phyloP scores from a whole-genome alignment of 1,140 invertebrate genomes.

The Diorhabda elongata region DNA sequence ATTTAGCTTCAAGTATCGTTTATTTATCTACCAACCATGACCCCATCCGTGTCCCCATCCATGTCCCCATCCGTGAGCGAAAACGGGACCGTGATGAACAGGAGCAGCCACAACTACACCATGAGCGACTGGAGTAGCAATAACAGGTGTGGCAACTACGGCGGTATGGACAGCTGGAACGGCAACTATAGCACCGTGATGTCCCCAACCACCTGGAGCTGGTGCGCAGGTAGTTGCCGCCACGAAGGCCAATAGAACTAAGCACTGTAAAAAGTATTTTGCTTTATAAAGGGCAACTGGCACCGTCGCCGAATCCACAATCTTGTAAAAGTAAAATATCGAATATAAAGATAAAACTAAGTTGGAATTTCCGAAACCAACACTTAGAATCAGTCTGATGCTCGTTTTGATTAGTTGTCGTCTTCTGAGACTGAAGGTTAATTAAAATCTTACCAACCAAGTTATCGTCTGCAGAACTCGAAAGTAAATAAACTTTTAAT shows the following conservation, averaged over 20 bases:
- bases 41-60: slow-evolving; percentile 4
- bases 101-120: slow-evolving; percentile 27
- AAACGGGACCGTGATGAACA: neutral
- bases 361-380: too few relatives aligned
- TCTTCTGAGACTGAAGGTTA: too few relatives aligned
- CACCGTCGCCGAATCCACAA: too few relatives aligned
- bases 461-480: too few relatives aligned
- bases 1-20: neutral
- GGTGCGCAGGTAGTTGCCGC: slow-evolving; percentile 29
- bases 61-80: slow-evolving; percentile 14
- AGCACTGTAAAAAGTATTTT: slow-evolving; percentile 16
- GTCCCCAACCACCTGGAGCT: slow-evolving; percentile 7
- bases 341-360: too few relatives aligned
- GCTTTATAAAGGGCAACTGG: too few relatives aligned
- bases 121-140: slow-evolving; percentile 21
- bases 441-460: too few relatives aligned
- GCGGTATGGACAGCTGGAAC: slow-evolving; percentile 23
- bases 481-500: too few relatives aligned
- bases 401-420: too few relatives aligned
- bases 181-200: neutral
- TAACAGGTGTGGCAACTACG: slow-evolving; percentile 19
- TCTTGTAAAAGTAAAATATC: too few relatives aligned
- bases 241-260: slow-evolving; percentile 25
- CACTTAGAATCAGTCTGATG: too few relatives aligned
- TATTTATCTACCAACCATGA: slow-evolving; percentile 8